Evolutionary conservation across 1,140 invertebrate genomes (phyloP), one percentile per base, ranked within the genome.

Genomic region (Zaprionus ghesquierei): DNA sequence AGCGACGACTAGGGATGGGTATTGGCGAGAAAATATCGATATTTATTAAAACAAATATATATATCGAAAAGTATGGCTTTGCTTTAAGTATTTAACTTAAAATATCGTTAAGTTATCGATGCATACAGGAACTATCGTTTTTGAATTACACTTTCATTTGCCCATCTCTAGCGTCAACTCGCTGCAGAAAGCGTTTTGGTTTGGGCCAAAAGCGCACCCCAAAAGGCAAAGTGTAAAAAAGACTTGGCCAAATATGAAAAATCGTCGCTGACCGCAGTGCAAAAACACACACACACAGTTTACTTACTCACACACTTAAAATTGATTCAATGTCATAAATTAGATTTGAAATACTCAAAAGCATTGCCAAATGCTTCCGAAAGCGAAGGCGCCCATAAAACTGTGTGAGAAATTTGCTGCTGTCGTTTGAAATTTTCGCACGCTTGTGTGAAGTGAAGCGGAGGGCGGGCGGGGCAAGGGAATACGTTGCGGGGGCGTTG

Each of bases 271-370:
- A 89, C 84, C 84, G 84, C 84, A 87, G 66, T 63, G 54, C 68
- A 77, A 76, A 72, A 68, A 69, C 23, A 44, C 56, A 38, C 56
- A 60, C 55, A 63, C n/a, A 41, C 29, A 20, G 35, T 41, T 35
- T 22, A 35, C 35, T 41, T 41, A 41, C 35, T 15, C 35, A 53
- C 18, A 51, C 65, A 63, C 61, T 69, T 56, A 61, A 78, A 89
- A 89, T 89, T 89, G 85, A 89, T 89, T 89, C 79, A 89, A 89
- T 89, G 85, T 89, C 84, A 89, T 89, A 89, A 89, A 89, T 89
- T 89, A 89, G 84, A 89, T 89, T 89, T 89, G 80, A 89, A 89
- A 89, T 87, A 71, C 79, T 87, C 82, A 76, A 87, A 87, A 86
- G 81, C 74, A 64, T 76, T 69, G 23, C 44, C 62, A 63, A 53